Conservation (phyloP, 30 jellyfish, hydroid and myxozoan species). For the Aurelia sp. region DNA sequence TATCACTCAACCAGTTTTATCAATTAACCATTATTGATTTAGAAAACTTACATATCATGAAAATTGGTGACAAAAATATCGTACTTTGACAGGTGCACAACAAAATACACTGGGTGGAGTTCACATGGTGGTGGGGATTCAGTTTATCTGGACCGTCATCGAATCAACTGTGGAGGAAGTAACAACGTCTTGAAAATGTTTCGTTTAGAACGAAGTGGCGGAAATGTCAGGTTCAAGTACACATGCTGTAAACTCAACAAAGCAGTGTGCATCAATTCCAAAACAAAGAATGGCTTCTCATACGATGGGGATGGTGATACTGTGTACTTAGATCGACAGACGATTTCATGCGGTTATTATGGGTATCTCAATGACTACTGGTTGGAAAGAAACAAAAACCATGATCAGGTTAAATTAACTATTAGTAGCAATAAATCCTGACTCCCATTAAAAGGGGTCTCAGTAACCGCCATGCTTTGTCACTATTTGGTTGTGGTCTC, state of each 20-base stretch:
- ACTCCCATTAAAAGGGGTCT: no score
- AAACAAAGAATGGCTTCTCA: background rate
- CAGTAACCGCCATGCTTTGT: no score
- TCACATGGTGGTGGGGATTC: constrained; percentile 30
- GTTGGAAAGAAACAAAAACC: constrained; percentile 8
- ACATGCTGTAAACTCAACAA: constrained; percentile 26
- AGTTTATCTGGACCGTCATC: constrained; percentile 11
- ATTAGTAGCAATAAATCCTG: no score
- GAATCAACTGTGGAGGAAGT: constrained; percentile 19
- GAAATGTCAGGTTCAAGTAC: constrained; percentile 14
- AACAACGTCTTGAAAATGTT: constrained; percentile 13
- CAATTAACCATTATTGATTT: no score
- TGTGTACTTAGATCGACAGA: constrained; percentile 32
- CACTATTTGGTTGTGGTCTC: no score
- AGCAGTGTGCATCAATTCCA: background rate
- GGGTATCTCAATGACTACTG: constrained; percentile 13
- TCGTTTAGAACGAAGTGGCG: constrained; percentile 21
- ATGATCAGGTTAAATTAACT: background rate
- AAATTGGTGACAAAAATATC: no score
- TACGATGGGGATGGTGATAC: constrained; percentile 11
- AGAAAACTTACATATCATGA: no score
- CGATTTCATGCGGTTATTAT: constrained; percentile 8
- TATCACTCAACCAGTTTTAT: no score
- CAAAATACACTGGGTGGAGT: constrained; percentile 1
- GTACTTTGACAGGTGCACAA: background rate